These are phyloP conservation scores for Raja brachyura DNA, from an alignment of 2,113 vertebrate species.

Conservation along the genomic window DNA sequence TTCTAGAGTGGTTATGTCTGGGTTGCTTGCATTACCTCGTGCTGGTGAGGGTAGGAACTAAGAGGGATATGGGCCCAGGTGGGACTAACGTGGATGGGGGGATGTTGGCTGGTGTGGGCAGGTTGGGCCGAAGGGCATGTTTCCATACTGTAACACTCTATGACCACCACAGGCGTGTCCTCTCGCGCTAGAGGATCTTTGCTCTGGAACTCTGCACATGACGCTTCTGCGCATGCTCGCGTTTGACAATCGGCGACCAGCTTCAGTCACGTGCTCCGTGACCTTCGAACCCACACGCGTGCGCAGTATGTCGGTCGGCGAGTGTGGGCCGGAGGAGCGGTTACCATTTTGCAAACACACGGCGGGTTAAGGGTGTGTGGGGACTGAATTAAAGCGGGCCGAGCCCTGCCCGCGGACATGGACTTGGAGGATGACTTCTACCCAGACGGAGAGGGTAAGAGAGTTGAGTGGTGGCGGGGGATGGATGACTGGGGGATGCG, in stretches of 20 bases:
- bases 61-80: no score
- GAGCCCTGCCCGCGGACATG: neutral
- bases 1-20: no score
- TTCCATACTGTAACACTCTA: no score
- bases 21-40: no score
- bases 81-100: no score
- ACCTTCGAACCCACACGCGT: neutral
- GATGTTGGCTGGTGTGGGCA: no score
- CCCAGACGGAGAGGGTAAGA: conserved; percentile 14
- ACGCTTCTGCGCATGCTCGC: neutral
- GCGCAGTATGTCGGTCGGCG: neutral
- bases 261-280: neutral
- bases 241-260: neutral
- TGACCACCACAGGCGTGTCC: no score
- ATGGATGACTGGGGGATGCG: neutral
- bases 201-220: neutral
- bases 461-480: neutral
- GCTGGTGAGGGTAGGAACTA: no score
- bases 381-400: neutral
- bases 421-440: conserved; percentile 17
- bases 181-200: no score
- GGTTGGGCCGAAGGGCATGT: no score
- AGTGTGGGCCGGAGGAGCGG: neutral
- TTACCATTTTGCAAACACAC: neutral
- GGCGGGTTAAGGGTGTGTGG: neutral